Percentiles rank a stretch among this genome's conserved stretches.
These are phyloP conservation scores for Leucophenga maculata DNA, from an alignment of 2,888 invertebrate genomes.

Conservation along the genomic window DNA sequence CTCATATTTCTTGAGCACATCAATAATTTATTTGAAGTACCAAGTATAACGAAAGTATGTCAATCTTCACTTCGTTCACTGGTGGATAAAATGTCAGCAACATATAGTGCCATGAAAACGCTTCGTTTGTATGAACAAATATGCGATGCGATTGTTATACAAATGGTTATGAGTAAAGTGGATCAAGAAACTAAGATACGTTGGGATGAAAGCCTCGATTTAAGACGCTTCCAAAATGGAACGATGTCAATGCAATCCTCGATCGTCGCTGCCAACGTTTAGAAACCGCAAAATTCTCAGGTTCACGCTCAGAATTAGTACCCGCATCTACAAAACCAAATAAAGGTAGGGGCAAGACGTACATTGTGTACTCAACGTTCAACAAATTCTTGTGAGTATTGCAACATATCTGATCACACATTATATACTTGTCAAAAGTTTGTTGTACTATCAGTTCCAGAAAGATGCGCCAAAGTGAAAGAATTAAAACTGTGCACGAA, in stretches of 20 bases:
- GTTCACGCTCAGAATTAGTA: neutral
- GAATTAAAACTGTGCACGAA: no score
- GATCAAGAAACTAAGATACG: neutral
- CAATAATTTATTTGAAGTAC: neutral
- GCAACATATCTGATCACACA: no score
- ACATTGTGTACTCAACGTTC: no score
- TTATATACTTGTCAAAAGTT: no score
- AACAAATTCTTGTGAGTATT: no score
- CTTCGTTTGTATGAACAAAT: neutral
- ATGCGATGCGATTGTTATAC: neutral
- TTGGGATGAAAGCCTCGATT: neutral
- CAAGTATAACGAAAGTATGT: neutral
- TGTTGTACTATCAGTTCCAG: no score
- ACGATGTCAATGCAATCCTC: neutral
- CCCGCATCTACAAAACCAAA: no score
- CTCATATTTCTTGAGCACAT: neutral
- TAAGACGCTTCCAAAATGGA: neutral
- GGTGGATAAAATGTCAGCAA: neutral
- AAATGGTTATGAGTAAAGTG: neutral
- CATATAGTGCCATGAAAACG: neutral
- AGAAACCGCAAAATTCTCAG: neutral
- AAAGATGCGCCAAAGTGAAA: no score
- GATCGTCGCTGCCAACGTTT: neutral
- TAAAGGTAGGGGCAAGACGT: no score
- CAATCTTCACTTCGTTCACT: neutral